Evolutionary conservation across 2,888 invertebrate genomes (phyloP).

Genomic region (Pseudococcus jackbeardsleyi): DNA sequence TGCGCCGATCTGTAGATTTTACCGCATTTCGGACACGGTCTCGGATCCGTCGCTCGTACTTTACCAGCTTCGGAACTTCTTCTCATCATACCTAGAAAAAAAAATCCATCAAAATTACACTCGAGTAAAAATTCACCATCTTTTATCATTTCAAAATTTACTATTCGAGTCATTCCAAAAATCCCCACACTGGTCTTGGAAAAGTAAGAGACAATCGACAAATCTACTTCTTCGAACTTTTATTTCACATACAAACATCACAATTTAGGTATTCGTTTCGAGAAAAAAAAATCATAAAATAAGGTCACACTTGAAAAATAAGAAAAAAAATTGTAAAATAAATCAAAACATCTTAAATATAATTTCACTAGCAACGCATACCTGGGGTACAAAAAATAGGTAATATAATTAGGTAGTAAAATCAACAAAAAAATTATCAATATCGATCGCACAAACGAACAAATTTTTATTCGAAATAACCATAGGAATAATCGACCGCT

Average conservation of each 20-base stretch:
- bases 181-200: background rate
- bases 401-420: background rate
- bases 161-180: conserved; percentile 25
- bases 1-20: conserved; percentile 94
- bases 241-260: conserved; percentile 42
- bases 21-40: conserved; percentile 93
- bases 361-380: conserved; percentile 49
- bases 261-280: background rate
- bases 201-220: background rate
- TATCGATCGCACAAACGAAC: conserved; percentile 66
- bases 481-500: conserved; percentile 65
- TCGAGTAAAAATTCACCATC: background rate
- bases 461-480: conserved; percentile 62
- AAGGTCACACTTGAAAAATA: background rate
- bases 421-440: background rate
- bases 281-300: background rate
- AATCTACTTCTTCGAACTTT: background rate
- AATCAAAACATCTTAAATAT: conserved; percentile 14
- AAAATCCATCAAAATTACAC: background rate
- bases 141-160: background rate
- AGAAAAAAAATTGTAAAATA: background rate
- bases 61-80: conserved; percentile 87
- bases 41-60: conserved; percentile 90
- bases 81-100: conserved; percentile 57
- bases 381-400: conserved; percentile 25